These are phyloP conservation scores for Cheumatopsyche charites DNA, from an alignment of 1,140 invertebrate species.

Conservation along the genomic window DNA sequence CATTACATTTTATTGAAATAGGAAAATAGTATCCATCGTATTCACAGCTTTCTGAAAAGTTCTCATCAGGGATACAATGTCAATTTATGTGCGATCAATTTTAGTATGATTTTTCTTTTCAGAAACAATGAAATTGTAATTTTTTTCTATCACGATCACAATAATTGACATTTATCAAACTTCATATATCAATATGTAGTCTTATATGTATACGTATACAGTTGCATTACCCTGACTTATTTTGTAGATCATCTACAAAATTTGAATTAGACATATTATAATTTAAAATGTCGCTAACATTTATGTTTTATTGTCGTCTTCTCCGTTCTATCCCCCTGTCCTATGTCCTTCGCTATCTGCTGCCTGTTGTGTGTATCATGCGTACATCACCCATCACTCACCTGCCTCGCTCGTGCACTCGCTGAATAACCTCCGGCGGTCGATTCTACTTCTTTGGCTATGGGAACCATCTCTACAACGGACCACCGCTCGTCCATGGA, in stretches of 20 bases:
- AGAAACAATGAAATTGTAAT: too few species aligned
- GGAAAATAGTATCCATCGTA: too few species aligned
- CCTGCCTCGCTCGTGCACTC: constrained; percentile 37
- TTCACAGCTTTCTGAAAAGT: too few species aligned
- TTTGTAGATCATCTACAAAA: constrained; percentile 11
- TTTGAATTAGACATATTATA: background rate
- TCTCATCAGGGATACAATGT: too few species aligned
- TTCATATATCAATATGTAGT: too few species aligned
- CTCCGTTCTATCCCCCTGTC: constrained; percentile 10
- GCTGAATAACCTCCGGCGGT: constrained; percentile 30
- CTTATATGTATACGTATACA: background rate
- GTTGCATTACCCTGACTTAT: background rate
- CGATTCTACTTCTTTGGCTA: constrained; percentile 35
- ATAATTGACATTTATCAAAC: too few species aligned
- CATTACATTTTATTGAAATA: too few species aligned
- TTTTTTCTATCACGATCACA: too few species aligned
- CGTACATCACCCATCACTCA: constrained; percentile 38
- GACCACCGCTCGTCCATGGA: constrained; percentile 35
- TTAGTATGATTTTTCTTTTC: too few species aligned
- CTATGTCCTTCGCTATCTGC: constrained; percentile 32
- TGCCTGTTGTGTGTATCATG: constrained; percentile 38
- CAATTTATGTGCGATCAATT: too few species aligned
- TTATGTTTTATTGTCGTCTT: constrained; percentile 44
- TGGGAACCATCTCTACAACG: constrained; percentile 23
- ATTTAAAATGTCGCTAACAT: constrained; percentile 43